Evolutionary conservation across 2,888 invertebrate genomes (phyloP), one percentile per base, ranked within the genome.

Genomic region (Rhagonycha fulva): DNA sequence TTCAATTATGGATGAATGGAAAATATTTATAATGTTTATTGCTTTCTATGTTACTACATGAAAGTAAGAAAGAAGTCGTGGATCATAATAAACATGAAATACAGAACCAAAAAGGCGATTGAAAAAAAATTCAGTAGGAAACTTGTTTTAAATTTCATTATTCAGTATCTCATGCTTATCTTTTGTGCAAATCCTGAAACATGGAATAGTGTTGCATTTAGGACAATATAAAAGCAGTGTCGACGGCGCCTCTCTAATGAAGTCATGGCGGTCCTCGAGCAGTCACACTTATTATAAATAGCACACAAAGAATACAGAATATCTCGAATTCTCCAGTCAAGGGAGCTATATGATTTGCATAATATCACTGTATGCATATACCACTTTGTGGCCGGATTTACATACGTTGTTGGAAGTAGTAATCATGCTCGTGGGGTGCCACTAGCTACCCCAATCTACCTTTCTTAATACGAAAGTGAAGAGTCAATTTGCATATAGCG

Each of bases 291-390:
- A 80, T 80, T 79, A 78, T 71, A 71, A 24, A 66, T 19, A 77
- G 71, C 72, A 70, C 75, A 76, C 77, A 80, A 81, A 80, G 80
- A 81, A 73, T 69, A 76, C 70, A 67, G 73, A 76, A 80, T 79
- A 80, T 78, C 78, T 78, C 77, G 74, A 78, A 80, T 78, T 78
- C 80, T 71, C 78, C 78, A 78, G 78, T 74, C 78, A 69, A 75
- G 80, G 80, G 79, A 79, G 76, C 78, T 71, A 67, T 77, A 61
- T 68, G 70, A 81, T 82, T 82, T 82, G 80, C 82, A 82, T 82
- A 81, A 82, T 81, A 78, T 81, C 78, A 73, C 80, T 77, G 78
- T 81, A 79, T 81, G 78, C 81, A 81, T 47, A 47, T 79, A 78
- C 73, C 80, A 79, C 78, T 80, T 77, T 74, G 79, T 62, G 76